Percentiles rank a stretch among this genome's conserved stretches.
These are phyloP conservation scores for Muschampia plurimacula DNA, from an alignment of 2,888 invertebrate species.

Conservation along the genomic window DNA sequence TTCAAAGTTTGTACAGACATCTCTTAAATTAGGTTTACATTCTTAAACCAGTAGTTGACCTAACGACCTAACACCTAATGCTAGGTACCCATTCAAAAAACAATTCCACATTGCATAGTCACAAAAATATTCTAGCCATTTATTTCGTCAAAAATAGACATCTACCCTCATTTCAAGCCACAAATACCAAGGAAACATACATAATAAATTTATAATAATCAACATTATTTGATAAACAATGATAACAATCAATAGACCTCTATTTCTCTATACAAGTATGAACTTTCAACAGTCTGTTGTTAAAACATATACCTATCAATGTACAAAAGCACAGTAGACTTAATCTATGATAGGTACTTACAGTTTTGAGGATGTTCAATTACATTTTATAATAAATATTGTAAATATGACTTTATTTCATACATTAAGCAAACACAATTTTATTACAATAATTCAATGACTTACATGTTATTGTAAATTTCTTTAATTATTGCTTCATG, in stretches of 20 bases:
- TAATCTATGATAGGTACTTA: slow-evolving; percentile 56
- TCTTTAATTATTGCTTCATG: slow-evolving; percentile 25
- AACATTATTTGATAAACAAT: slow-evolving; percentile 82
- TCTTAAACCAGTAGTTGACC: slow-evolving; percentile 62
- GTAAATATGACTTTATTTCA: slow-evolving; percentile 31
- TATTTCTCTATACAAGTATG: slow-evolving; percentile 74
- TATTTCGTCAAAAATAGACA: slow-evolving; percentile 81
- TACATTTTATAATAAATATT: slow-evolving; percentile 27
- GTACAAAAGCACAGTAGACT: slow-evolving; percentile 63
- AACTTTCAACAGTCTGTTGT: slow-evolving; percentile 76
- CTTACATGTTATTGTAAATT: slow-evolving; percentile 19
- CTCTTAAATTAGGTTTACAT: slow-evolving; percentile 67
- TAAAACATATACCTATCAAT: slow-evolving; percentile 64
- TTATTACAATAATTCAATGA: slow-evolving; percentile 33
- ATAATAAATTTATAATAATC: slow-evolving; percentile 82
- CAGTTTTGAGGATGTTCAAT: slow-evolving; percentile 44
- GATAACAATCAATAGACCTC: slow-evolving; percentile 81
- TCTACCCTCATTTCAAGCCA: slow-evolving; percentile 65
- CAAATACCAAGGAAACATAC: slow-evolving; percentile 78
- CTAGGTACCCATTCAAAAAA: slow-evolving; percentile 75
- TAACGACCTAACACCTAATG: slow-evolving; percentile 58
- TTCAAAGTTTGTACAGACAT: slow-evolving; percentile 79
- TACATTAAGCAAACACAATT: slow-evolving; percentile 34
- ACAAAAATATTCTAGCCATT: slow-evolving; percentile 80
- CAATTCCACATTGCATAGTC: slow-evolving; percentile 77